Percentiles rank a stretch among this genome's conserved stretches.
Evolutionary conservation across 2,113 vertebrate species (phyloP).

Genomic region (Lagopus muta): DNA sequence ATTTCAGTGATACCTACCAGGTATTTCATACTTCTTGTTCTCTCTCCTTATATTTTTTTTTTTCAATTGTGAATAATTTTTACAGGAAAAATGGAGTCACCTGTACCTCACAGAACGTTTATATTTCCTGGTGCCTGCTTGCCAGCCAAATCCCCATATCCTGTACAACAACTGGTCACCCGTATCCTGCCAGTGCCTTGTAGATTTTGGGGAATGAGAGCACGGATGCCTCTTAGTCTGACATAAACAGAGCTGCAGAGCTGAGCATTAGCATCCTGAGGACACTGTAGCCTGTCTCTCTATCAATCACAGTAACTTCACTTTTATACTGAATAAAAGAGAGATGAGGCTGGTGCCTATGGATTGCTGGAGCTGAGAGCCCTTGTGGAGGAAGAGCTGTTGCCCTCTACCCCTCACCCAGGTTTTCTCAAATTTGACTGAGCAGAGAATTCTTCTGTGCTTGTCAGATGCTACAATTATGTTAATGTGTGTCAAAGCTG

Average conservation of each 20-base stretch:
- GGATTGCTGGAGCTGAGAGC: not conserved
- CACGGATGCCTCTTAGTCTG: not conserved
- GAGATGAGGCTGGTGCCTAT: not conserved
- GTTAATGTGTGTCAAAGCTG: not conserved
- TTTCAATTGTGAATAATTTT: not conserved
- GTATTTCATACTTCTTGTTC: not conserved
- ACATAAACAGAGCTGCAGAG: not conserved
- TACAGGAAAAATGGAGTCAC: not conserved
- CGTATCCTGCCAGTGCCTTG: not conserved
- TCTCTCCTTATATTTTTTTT: not conserved
- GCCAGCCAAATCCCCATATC: fast-evolving
- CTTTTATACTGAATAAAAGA: not conserved
- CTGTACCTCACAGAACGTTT: not conserved
- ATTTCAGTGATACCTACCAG: not conserved
- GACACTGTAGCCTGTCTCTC: not conserved
- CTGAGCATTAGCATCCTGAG: not conserved
- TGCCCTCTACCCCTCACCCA: not conserved
- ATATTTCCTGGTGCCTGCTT: not conserved
- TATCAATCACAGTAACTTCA: not conserved
- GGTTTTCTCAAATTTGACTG: not conserved
- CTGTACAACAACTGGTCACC: not conserved
- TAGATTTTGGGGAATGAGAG: not conserved
- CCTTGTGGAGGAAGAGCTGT: not conserved
- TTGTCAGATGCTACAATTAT: not conserved
- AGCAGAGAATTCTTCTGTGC: not conserved